phyloP scores from a whole-genome alignment of 2,113 vertebrate species.

The Myanophis thanlyinensis region DNA sequence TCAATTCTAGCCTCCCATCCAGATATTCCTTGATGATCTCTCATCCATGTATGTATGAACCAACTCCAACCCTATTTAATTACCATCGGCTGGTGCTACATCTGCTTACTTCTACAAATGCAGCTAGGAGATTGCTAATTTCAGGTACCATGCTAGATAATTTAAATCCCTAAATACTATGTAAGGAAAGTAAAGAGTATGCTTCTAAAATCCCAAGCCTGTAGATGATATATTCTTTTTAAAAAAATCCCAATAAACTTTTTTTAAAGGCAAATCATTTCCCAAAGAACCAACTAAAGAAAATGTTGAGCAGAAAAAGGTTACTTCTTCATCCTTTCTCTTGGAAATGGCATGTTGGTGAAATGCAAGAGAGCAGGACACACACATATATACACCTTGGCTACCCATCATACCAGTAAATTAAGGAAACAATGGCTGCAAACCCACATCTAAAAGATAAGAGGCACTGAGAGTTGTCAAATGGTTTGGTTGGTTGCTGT shows the following conservation, averaged over 20 bases:
- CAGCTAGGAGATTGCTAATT: not conserved
- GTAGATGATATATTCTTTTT: not conserved
- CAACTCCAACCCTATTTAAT: not conserved
- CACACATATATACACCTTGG: not conserved
- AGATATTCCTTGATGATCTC: not conserved
- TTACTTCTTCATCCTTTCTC: not conserved
- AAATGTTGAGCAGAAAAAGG: not conserved
- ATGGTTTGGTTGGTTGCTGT: not conserved
- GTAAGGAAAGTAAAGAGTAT: not conserved
- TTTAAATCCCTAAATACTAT: not conserved
- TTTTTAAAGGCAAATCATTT: not conserved
- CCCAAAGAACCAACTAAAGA: not conserved
- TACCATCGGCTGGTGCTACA: not conserved
- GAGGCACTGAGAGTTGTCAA: not conserved
- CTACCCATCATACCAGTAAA: not conserved
- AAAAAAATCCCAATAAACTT: not conserved
- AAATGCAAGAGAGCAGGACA: not conserved
- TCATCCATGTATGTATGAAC: not conserved
- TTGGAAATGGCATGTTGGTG: not conserved
- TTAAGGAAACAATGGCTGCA: not conserved
- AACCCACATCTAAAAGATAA: not conserved
- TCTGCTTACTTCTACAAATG: not conserved
- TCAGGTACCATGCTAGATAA: not conserved
- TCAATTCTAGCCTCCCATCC: not conserved
- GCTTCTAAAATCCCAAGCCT: not conserved